Conservation (phyloP, 2,113 vertebrate genomes). For the Lampris megalopsis region DNA sequence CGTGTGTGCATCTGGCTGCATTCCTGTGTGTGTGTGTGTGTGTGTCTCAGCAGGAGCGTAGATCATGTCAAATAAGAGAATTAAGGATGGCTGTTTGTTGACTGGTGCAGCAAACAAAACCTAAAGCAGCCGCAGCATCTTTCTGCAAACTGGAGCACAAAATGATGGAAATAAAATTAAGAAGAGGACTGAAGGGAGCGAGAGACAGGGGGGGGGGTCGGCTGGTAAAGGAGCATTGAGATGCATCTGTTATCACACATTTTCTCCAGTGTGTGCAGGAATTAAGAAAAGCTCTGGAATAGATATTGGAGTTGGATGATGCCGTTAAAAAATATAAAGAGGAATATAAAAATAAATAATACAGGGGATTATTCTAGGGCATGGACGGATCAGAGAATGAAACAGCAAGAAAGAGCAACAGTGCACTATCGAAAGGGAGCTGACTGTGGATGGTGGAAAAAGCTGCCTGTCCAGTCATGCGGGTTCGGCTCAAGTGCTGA, state of each 20-base stretch:
- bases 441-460: too few species aligned
- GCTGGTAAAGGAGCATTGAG: slow-evolving; percentile 5
- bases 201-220: background rate
- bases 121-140: slow-evolving; percentile 36
- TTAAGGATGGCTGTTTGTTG: slow-evolving; percentile 38
- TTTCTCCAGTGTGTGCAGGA: slow-evolving; percentile 14
- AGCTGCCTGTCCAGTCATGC: too few species aligned
- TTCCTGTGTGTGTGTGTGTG: slow-evolving; percentile 20
- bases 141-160: slow-evolving; percentile 29
- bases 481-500: too few species aligned
- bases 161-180: slow-evolving; percentile 37
- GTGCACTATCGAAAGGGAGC: too few species aligned
- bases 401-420: background rate
- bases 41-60: slow-evolving; percentile 39
- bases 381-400: slow-evolving; percentile 17
- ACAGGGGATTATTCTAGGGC: slow-evolving; percentile 22
- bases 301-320: slow-evolving; percentile 32
- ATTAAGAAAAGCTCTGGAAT: slow-evolving; percentile 18
- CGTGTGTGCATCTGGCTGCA: background rate
- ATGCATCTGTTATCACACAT: background rate
- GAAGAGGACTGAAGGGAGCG: background rate
- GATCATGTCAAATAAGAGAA: slow-evolving; percentile 58
- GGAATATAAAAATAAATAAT: too few species aligned
- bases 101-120: slow-evolving; percentile 51
- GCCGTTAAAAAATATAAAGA: background rate